These are phyloP conservation scores for Chrysoperla carnea DNA, from an alignment of 1,140 invertebrate species.

Conservation along the genomic window DNA sequence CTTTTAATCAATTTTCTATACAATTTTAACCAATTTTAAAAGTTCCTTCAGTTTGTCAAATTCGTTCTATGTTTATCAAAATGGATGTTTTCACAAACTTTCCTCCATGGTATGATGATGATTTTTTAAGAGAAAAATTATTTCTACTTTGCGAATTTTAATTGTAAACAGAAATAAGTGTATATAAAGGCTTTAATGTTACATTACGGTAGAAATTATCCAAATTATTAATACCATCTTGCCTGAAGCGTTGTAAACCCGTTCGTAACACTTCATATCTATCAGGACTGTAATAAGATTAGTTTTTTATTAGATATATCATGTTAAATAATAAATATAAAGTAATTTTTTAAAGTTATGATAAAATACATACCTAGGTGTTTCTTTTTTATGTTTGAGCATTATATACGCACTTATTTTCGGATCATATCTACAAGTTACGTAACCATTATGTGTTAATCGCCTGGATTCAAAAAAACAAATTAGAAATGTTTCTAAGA, in stretches of 20 bases:
- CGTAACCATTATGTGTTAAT: constrained; percentile 28
- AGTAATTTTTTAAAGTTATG: too few species aligned
- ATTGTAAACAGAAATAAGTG: background rate
- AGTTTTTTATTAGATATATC: background rate
- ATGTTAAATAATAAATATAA: background rate
- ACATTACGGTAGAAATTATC: constrained; percentile 17
- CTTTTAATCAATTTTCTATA: too few species aligned
- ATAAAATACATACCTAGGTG: constrained; percentile 21
- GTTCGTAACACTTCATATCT: constrained; percentile 37
- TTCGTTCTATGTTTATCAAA: too few species aligned
- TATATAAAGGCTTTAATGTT: constrained; percentile 8
- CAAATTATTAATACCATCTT: constrained; percentile 46
- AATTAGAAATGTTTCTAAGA: constrained; percentile 6
- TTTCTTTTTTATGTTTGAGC: constrained; percentile 49
- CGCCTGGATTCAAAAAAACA: constrained; percentile 18
- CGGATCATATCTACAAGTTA: constrained; percentile 51
- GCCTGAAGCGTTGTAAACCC: constrained; percentile 32
- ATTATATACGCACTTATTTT: constrained; percentile 58
- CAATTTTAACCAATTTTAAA: too few species aligned
- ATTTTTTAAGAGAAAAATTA: background rate
- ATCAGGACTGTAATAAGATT: constrained; percentile 22
- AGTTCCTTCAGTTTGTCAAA: too few species aligned
- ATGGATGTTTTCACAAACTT: too few species aligned
- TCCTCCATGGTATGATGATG: background rate
- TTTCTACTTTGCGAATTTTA: background rate